These are phyloP conservation scores for Tetraneura akinire DNA, from an alignment of 1,140 invertebrate species.

Conservation along the genomic window DNA sequence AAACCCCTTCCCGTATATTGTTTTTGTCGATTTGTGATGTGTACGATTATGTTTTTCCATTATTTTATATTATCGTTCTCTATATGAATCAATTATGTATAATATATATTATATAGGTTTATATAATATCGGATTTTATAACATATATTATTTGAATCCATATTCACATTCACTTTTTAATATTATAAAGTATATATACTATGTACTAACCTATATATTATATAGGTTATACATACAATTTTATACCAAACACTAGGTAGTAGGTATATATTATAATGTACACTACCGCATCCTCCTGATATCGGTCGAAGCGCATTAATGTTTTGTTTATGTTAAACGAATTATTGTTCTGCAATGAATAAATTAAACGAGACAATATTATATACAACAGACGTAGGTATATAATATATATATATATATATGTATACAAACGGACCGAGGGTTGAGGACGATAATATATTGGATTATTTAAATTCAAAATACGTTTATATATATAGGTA, in stretches of 20 bases:
- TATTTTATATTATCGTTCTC: too few relatives aligned
- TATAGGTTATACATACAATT: background rate
- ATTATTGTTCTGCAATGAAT: slow-evolving; percentile 32
- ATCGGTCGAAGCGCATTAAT: slow-evolving; percentile 11
- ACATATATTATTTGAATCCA: too few relatives aligned
- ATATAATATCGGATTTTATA: too few relatives aligned
- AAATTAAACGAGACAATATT: slow-evolving; percentile 23
- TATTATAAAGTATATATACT: too few relatives aligned
- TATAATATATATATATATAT: too few relatives aligned
- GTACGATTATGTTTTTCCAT: too few relatives aligned
- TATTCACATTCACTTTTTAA: too few relatives aligned
- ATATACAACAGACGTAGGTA: background rate
- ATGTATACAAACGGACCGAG: background rate
- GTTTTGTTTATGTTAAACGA: slow-evolving; percentile 31
- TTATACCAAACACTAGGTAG: background rate
- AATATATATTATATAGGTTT: too few relatives aligned
- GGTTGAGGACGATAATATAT: background rate
- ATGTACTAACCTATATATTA: too few relatives aligned
- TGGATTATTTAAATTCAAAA: slow-evolving; percentile 21
- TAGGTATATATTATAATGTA: background rate
- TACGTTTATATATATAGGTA: background rate
- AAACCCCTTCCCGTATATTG: too few relatives aligned
- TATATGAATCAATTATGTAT: too few relatives aligned
- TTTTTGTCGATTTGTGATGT: too few relatives aligned
- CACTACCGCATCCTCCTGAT: background rate